Conservation (phyloP, 1,140 invertebrate genomes). For the Aphelenchoides besseyi region DNA sequence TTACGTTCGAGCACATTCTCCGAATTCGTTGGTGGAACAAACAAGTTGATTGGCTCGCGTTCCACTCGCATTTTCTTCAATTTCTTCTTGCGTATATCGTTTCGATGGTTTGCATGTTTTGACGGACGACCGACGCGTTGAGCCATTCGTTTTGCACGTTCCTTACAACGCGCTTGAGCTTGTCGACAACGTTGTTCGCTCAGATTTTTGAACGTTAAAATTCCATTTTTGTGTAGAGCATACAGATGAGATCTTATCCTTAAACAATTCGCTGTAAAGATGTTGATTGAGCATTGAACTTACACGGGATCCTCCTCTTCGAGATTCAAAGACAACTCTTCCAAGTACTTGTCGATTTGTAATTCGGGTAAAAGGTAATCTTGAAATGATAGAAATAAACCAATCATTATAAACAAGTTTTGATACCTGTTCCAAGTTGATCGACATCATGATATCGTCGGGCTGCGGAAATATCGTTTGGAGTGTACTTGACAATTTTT, state of each 20-base stretch:
- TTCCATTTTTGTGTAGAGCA: too few species aligned
- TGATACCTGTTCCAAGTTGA: too few species aligned
- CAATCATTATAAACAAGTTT: too few species aligned
- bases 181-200: background rate
- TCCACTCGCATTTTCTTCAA: background rate
- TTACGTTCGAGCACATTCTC: background rate
- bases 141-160: background rate
- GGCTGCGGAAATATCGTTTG: background rate
- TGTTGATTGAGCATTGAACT: background rate
- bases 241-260: too few species aligned
- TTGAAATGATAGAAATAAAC: background rate
- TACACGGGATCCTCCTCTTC: background rate
- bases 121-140: conserved; percentile 1
- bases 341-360: background rate
- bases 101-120: background rate
- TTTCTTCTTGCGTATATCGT: background rate
- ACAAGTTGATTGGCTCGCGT: background rate
- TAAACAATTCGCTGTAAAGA: too few species aligned
- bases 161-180: background rate
- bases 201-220: background rate
- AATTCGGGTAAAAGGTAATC: background rate
- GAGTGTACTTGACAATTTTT: conserved; percentile 1
- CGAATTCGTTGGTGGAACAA: background rate
- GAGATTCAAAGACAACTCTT: background rate
- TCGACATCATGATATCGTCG: too few species aligned